Evolutionary conservation across 2,797 vertebrate species (phyloP).

Genomic region (Oreochromis mossambicus): DNA sequence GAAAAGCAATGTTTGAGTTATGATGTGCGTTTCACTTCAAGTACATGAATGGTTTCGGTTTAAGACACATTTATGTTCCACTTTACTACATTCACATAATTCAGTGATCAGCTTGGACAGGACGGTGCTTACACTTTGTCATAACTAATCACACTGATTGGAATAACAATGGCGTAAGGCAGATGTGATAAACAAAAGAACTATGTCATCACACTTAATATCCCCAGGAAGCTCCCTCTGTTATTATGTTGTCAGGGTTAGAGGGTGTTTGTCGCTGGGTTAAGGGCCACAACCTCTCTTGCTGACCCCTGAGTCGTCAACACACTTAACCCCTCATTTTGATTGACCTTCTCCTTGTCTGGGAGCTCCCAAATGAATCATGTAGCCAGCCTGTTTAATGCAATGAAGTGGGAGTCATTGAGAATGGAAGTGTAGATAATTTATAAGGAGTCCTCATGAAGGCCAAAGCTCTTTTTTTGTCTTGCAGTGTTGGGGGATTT

Average conservation of each 20-base stretch:
- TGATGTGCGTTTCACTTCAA: not conserved
- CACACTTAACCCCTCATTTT: slow-evolving; percentile 73
- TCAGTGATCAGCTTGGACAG: not conserved
- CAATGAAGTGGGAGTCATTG: slow-evolving; percentile 14
- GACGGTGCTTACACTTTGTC: not conserved
- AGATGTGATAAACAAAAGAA: slow-evolving; percentile 62
- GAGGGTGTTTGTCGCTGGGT: slow-evolving; percentile 28
- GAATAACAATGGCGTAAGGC: slow-evolving; percentile 60
- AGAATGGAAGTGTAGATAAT: slow-evolving; percentile 15
- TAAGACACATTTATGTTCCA: not conserved
- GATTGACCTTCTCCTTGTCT: slow-evolving; percentile 61
- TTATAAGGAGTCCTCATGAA: not conserved
- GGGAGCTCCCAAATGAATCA: slow-evolving; percentile 33
- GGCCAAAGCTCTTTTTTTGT: not conserved
- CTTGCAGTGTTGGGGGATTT: not conserved
- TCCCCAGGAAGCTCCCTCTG: not conserved
- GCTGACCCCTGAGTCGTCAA: slow-evolving; percentile 61
- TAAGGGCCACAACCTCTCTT: slow-evolving; percentile 58
- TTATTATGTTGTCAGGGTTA: slow-evolving; percentile 6
- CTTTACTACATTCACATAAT: not conserved
- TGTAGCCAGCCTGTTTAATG: slow-evolving; percentile 27
- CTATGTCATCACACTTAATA: slow-evolving; percentile 10
- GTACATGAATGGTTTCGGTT: not conserved
- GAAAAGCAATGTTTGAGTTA: not conserved
- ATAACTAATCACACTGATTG: slow-evolving; percentile 34